Percentiles rank a stretch among this genome's conserved stretches.
phyloP scores from a whole-genome alignment of 2,797 vertebrate species.

The Fundulus diaphanus region DNA sequence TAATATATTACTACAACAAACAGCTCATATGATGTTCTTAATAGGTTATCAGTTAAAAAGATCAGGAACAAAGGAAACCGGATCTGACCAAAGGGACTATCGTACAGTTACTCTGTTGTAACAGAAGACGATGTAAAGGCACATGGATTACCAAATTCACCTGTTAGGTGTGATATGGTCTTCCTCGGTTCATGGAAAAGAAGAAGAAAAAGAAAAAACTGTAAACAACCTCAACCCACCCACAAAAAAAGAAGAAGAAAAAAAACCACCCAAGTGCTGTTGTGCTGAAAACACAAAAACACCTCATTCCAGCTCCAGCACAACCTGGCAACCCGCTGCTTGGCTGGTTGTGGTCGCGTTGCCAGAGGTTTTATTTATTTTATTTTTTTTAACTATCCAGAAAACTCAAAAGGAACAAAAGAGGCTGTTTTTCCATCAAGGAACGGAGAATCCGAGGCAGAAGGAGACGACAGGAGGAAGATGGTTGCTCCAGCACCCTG shows the following conservation, averaged over 20 bases:
- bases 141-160: constrained; percentile 1
- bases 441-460: constrained; percentile 41
- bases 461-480: constrained; percentile 50
- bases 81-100: background rate
- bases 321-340: constrained; percentile 68
- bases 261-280: constrained; percentile 34
- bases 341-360: constrained; percentile 38
- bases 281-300: constrained; percentile 45
- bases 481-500: constrained; percentile 57
- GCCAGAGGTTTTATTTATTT: constrained; percentile 68
- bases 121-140: background rate
- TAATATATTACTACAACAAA: background rate
- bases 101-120: background rate
- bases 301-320: constrained; percentile 58
- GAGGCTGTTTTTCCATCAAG: constrained; percentile 55
- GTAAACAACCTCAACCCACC: constrained; percentile 47
- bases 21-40: background rate
- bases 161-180: constrained; percentile 23
- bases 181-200: constrained; percentile 16
- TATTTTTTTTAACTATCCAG: constrained; percentile 41
- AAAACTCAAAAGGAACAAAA: constrained; percentile 66
- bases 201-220: constrained; percentile 39
- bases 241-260: background rate
- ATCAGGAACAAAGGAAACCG: background rate
- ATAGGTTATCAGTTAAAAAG: background rate